These are phyloP conservation scores for Nothoprocta pentlandii DNA, from an alignment of 2,113 vertebrate genomes.

Conservation along the genomic window DNA sequence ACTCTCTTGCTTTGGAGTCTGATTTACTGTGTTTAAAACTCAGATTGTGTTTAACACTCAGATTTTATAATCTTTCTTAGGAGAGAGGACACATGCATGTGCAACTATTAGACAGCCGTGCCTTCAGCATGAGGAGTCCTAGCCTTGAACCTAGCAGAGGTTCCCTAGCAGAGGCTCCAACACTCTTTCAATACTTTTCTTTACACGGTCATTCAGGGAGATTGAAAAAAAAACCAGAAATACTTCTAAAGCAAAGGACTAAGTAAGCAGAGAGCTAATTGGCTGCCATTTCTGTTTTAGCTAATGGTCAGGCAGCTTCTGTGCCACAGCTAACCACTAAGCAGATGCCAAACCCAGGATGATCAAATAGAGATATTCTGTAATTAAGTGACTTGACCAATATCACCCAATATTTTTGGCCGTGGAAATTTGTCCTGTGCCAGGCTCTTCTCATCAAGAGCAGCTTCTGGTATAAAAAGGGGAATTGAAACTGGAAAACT, in stretches of 20 bases:
- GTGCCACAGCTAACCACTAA: no score
- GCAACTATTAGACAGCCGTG: not conserved
- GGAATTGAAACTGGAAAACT: not conserved
- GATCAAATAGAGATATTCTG: not conserved
- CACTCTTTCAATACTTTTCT: not conserved
- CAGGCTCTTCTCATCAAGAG: not conserved
- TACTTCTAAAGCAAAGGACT: no score
- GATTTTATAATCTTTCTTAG: not conserved
- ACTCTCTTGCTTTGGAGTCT: not conserved
- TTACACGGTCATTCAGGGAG: fast-evolving
- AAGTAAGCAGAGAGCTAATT: not conserved
- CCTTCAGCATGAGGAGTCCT: not conserved
- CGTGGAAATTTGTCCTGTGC: not conserved
- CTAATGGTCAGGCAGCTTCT: not conserved
- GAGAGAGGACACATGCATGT: not conserved
- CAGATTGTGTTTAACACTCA: not conserved
- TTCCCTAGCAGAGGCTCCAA: not conserved
- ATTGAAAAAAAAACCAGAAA: not conserved
- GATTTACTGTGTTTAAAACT: not conserved
- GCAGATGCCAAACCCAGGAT: not conserved
- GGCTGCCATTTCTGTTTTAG: not conserved
- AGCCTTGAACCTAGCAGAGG: not conserved
- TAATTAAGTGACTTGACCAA: not conserved
- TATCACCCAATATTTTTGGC: not conserved
- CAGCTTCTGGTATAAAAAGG: not conserved